A percentile compares a stretch with the other conserved stretches of the same genome.
Conservation (phyloP, 2,888 invertebrate genomes). For the Prenolepis imparis region DNA sequence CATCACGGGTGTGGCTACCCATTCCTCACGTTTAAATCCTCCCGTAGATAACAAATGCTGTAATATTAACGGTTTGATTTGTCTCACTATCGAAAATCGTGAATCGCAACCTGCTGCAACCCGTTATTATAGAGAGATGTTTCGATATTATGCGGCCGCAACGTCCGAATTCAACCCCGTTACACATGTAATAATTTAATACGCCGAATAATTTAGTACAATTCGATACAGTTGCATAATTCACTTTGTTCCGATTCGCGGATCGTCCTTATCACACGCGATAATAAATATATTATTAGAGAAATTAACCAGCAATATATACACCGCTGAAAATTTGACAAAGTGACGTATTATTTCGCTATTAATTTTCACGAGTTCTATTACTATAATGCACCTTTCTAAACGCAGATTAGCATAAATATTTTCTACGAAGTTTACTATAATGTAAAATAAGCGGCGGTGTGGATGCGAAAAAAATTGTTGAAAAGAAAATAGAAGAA, state of each 20-base stretch:
- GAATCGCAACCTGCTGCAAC: constrained; percentile 33
- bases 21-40: constrained; percentile 73
- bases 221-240: constrained; percentile 45
- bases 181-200: constrained; percentile 24
- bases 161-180: constrained; percentile 43
- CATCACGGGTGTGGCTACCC: constrained; percentile 53
- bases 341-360: constrained; percentile 20
- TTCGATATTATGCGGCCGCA: constrained; percentile 36
- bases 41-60: constrained; percentile 67
- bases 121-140: constrained; percentile 8
- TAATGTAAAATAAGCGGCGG: not conserved
- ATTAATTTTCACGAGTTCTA: constrained; percentile 22
- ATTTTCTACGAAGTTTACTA: not conserved
- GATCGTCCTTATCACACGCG: constrained; percentile 14
- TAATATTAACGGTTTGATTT: constrained; percentile 71
- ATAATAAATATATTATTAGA: constrained; percentile 38
- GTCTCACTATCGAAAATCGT: constrained; percentile 43
- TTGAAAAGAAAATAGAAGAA: not conserved
- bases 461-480: not conserved
- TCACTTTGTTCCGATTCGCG: constrained; percentile 44
- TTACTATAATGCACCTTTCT: not conserved
- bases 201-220: constrained; percentile 45
- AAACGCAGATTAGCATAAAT: not conserved
- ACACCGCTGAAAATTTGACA: constrained; percentile 24
- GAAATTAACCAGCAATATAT: constrained; percentile 41